Base-by-base conservation (phyloP, 2,888 invertebrate species). In the Tillus elongatus region DNA sequence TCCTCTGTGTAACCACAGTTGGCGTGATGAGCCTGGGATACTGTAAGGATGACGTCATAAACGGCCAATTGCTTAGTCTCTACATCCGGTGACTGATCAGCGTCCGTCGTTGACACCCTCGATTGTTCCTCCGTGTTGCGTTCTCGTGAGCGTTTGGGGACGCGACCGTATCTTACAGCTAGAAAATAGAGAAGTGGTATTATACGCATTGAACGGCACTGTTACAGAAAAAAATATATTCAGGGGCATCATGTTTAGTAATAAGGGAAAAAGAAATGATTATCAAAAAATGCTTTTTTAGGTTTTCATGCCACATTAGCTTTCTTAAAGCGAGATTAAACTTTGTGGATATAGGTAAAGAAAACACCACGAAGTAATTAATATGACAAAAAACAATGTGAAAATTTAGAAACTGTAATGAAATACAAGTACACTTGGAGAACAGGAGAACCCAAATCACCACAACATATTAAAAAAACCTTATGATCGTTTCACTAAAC, bases 111-210 rank as follows among this genome's bases (percentile, higher is more conserved):
- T 42, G 66, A 66, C 16, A 68, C 64, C 40, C 67, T 67, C 30
- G 71, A 63, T 31, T 57, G 53, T 42, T 67, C 77, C 39, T 74
- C 73, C 19, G 69, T 67, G 58, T 75, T 80, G 47, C 82, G 75
- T 65, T 91, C 92, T 52, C 91, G 77, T 41, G 90, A 81, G 54
- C 92, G 75, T 68, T 95, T 96, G 46, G 96, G 95, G 53, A 93
- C 93, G 48, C 95, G 78, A 50, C 96, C 95, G 74, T 96, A 96
- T 61, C 95, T 76, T 47, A 95, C 95, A 60, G 93, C 92, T 92
- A 71, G 30, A 68, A 68, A 48, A 54, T 47, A 10, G 6, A n/a
- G n/a, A 34, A 19, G n/a, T 19, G n/a, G n/a, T n/a, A n/a, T n/a
- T n/a, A n/a, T n/a, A n/a, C n/a, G n/a, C n/a, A n/a, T n/a, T n/a